A percentile compares a stretch with the other conserved stretches of the same genome.
phyloP scores from a whole-genome alignment of 2,888 invertebrate species.

The Hipparchia sbordonii region DNA sequence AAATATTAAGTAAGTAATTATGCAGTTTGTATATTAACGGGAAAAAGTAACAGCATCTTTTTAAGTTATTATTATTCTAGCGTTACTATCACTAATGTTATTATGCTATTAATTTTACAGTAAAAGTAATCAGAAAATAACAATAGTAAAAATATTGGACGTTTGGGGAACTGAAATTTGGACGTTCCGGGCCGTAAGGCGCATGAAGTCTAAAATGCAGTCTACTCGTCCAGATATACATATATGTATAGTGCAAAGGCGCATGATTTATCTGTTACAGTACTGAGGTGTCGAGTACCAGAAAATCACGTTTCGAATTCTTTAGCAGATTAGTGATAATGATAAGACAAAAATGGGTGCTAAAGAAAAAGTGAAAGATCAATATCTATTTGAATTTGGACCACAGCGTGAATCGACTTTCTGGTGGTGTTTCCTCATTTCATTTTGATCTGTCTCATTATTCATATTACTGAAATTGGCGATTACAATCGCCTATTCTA shows the following conservation, averaged over 20 bases:
- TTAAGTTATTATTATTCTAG: no score
- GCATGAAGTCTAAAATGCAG: no score
- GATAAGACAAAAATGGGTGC: conserved; percentile 1
- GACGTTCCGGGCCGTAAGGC: no score
- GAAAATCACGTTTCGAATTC: neutral
- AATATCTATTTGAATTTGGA: conserved; percentile 15
- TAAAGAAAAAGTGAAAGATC: conserved; percentile 11
- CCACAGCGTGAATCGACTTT: conserved; percentile 8
- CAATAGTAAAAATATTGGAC: no score
- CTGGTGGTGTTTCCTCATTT: conserved; percentile 27
- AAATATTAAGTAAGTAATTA: no score
- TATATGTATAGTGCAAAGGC: neutral
- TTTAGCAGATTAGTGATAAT: neutral
- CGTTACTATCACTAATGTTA: no score
- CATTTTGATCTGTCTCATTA: conserved; percentile 5
- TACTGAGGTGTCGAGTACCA: neutral
- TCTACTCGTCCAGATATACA: no score
- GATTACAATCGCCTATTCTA: conserved; percentile 6
- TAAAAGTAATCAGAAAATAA: no score
- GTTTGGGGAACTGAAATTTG: no score
- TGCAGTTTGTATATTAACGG: no score
- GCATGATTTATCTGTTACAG: neutral
- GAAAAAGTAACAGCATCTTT: no score
- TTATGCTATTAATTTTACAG: no score
- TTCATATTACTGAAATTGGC: conserved; percentile 3